A percentile compares a stretch with the other conserved stretches of the same genome.
Evolutionary conservation across 2,113 vertebrate genomes (phyloP).

Genomic region (Cepphus grylle): DNA sequence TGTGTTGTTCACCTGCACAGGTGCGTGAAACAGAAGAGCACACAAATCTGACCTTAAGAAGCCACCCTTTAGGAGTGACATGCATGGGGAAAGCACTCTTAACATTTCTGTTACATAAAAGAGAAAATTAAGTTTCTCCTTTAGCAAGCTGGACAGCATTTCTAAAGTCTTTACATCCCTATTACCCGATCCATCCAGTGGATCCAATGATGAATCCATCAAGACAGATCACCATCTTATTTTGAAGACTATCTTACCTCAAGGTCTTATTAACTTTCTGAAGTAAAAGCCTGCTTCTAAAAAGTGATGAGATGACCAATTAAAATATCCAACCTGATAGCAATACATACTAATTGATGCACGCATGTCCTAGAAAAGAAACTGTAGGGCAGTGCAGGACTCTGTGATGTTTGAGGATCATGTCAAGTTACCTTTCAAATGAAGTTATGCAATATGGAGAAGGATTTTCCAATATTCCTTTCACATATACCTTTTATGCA

Average conservation of each 20-base stretch:
- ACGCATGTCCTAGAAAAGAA: not conserved
- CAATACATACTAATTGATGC: not conserved
- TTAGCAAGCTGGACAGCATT: not conserved
- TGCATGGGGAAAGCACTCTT: not conserved
- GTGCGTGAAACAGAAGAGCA: not conserved
- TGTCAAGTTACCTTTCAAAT: not conserved
- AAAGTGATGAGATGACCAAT: not conserved
- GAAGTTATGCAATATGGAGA: not conserved
- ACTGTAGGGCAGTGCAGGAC: not conserved
- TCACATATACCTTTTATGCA: not conserved
- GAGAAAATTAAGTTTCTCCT: not conserved
- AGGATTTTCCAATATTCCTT: not conserved
- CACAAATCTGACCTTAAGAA: not conserved
- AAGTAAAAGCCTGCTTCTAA: not conserved
- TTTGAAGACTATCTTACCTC: not conserved
- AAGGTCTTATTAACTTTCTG: not conserved
- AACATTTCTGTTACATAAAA: not conserved
- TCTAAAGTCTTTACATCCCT: not conserved
- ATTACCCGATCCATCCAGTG: not conserved
- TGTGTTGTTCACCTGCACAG: not conserved
- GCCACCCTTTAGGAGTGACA: not conserved
- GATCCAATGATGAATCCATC: not conserved
- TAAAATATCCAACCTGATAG: conserved; percentile 8
- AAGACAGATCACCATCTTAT: not conserved
- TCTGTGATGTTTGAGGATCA: not conserved